Conservation (phyloP, 2,888 invertebrate genomes). For the Drepanosiphum platanoidis region DNA sequence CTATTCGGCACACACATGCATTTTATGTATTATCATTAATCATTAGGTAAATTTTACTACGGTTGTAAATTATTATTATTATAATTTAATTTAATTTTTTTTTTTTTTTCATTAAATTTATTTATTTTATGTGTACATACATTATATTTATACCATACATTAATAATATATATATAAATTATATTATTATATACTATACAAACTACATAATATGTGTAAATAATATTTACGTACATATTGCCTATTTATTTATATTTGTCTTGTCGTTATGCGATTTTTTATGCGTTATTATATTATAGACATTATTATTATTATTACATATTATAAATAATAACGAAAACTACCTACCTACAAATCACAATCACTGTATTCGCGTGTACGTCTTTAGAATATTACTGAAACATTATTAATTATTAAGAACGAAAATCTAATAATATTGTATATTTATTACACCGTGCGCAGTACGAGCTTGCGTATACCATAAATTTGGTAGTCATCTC, state of each 20-base stretch:
- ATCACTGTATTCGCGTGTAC: constrained; percentile 28
- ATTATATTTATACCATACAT: no score
- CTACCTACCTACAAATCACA: background rate
- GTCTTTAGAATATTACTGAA: background rate
- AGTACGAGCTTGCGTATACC: background rate
- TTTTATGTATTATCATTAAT: background rate
- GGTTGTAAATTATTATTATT: no score
- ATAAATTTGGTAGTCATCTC: background rate
- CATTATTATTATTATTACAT: constrained; percentile 9
- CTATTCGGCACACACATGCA: constrained; percentile 12
- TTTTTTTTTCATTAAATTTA: background rate
- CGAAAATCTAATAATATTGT: background rate
- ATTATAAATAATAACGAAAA: constrained; percentile 3
- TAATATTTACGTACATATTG: no score
- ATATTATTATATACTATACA: background rate
- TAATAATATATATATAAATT: background rate
- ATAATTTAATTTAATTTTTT: background rate
- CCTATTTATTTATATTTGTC: background rate
- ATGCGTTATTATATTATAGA: constrained; percentile 8
- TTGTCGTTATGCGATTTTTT: background rate
- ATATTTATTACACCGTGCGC: background rate
- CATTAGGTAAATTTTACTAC: no score
- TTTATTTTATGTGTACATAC: background rate
- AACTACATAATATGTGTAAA: no score
- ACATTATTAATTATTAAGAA: background rate